Evolutionary conservation across 2,797 vertebrate genomes (phyloP).

Genomic region (Astyanax mexicanus): DNA sequence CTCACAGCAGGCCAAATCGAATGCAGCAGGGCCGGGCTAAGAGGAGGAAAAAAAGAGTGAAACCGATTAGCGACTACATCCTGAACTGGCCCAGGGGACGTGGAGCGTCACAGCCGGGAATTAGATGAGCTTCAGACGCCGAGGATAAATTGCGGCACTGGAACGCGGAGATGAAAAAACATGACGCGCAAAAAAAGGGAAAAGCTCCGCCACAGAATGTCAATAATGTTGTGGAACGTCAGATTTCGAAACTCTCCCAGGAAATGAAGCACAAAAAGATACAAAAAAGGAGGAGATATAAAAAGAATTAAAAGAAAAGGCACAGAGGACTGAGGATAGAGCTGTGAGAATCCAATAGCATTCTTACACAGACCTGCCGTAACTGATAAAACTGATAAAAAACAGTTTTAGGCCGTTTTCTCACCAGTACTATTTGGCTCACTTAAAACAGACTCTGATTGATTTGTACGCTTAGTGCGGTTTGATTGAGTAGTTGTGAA

Average conservation of each 20-base stretch:
- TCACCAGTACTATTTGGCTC: too few species aligned
- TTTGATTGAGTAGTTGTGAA: too few species aligned
- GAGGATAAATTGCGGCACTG: constrained; percentile 18
- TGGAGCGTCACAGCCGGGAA: constrained; percentile 13
- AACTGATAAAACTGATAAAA: constrained; percentile 2
- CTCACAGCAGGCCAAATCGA: constrained; percentile 16
- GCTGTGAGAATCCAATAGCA: neutral
- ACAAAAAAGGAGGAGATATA: neutral
- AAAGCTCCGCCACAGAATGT: constrained; percentile 2
- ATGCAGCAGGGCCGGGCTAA: neutral
- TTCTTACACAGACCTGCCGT: neutral
- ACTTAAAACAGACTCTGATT: too few species aligned
- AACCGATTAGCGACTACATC: constrained; percentile 34
- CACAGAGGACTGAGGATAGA: neutral
- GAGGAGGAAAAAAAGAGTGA: neutral
- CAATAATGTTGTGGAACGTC: constrained; percentile 11
- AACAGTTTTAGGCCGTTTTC: neutral
- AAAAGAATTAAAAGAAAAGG: neutral
- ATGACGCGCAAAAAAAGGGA: neutral
- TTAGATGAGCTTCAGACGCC: constrained; percentile 14
- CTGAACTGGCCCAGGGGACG: constrained; percentile 22
- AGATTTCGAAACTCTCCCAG: constrained; percentile 21
- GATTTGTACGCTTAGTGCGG: too few species aligned
- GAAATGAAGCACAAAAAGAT: constrained; percentile 18
- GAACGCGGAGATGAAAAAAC: constrained; percentile 21